Conservation (phyloP, 2,113 vertebrate species). For the Hypocryptadius cinnamomeus region DNA sequence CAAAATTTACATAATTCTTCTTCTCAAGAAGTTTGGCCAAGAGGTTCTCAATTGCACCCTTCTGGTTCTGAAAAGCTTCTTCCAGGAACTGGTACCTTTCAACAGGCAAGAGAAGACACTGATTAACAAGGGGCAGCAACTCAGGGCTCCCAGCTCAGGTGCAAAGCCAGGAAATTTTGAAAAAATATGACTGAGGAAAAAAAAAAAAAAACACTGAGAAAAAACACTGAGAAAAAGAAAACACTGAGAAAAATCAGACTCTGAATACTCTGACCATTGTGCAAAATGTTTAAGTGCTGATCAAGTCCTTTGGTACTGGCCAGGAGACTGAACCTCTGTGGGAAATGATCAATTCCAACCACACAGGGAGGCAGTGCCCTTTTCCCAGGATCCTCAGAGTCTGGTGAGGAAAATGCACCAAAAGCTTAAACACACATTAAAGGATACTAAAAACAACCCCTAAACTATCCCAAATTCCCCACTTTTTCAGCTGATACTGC, state of each 20-base stretch:
- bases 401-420: background rate
- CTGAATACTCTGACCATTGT: accelerated
- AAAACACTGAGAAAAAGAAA: background rate
- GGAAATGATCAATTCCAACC: background rate
- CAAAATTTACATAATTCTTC: conserved; percentile 94
- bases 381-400: background rate
- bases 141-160: background rate
- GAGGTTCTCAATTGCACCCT: conserved; percentile 88
- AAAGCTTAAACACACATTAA: background rate
- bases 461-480: background rate
- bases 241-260: background rate
- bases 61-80: conserved; percentile 97
- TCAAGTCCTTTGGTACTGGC: background rate
- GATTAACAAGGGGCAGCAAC: background rate
- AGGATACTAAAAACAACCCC: background rate
- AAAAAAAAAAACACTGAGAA: background rate
- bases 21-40: conserved; percentile 94
- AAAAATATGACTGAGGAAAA: background rate
- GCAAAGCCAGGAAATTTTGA: background rate
- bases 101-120: background rate
- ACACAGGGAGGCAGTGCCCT: background rate
- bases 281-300: background rate
- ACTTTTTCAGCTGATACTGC: background rate
- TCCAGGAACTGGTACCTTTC: conserved; percentile 96
- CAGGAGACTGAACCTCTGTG: background rate